These are phyloP conservation scores for Drosophila ananassae DNA, from an alignment of 1,140 invertebrate genomes.

Conservation along the genomic window DNA sequence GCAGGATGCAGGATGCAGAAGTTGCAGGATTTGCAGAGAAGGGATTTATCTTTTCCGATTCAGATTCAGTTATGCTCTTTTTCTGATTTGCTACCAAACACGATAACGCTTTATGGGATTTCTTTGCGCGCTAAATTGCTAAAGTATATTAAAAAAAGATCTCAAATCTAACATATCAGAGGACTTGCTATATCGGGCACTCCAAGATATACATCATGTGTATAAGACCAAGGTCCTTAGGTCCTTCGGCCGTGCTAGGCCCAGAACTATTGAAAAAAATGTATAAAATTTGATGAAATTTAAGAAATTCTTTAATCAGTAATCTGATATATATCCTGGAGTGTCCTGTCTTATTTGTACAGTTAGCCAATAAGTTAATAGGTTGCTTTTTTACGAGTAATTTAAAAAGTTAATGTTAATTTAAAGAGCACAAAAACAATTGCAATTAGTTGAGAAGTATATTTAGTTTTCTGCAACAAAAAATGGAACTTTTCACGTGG, in stretches of 20 bases:
- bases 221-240: no score
- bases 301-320: neutral
- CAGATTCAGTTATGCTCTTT: conserved; percentile 70
- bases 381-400: conserved; percentile 21
- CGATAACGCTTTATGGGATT: conserved; percentile 66
- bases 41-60: conserved; percentile 32
- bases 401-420: conserved; percentile 26
- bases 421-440: conserved; percentile 14
- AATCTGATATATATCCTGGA: neutral
- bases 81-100: conserved; percentile 73
- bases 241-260: no score
- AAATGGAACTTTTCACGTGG: conserved; percentile 13
- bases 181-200: conserved; percentile 40
- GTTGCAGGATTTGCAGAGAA: conserved; percentile 6
- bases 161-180: conserved; percentile 58
- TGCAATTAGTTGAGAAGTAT: conserved; percentile 28
- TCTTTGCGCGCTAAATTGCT: conserved; percentile 83
- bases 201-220: conserved; percentile 16
- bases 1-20: no score
- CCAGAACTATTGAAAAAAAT: neutral
- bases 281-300: neutral
- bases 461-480: conserved; percentile 28
- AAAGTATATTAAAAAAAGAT: conserved; percentile 52
- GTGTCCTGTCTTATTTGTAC: conserved; percentile 63
- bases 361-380: conserved; percentile 63